Percentiles rank a stretch among this genome's conserved stretches.
These are phyloP conservation scores for Labroides dimidiatus DNA, from an alignment of 2,797 vertebrate genomes.

Conservation along the genomic window DNA sequence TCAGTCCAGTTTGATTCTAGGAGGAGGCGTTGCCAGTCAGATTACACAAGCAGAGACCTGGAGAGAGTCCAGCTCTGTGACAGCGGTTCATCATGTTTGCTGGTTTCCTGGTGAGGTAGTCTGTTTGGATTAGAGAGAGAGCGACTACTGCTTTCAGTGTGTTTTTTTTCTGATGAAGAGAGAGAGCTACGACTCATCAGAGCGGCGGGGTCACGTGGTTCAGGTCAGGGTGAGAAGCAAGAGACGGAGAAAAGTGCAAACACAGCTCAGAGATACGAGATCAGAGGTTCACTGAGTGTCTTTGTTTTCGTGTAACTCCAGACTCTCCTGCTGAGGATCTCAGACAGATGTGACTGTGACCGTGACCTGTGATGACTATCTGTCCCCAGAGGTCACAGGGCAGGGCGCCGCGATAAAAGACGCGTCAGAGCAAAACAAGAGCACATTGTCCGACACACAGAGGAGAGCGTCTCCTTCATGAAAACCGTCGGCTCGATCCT, in stretches of 20 bases:
- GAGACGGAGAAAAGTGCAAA: slow-evolving; percentile 28
- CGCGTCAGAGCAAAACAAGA: slow-evolving; percentile 42
- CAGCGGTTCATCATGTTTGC: slow-evolving; percentile 35
- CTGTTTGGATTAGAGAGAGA: slow-evolving; percentile 16
- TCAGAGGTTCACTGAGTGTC: slow-evolving; percentile 25
- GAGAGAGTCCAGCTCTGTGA: slow-evolving; percentile 40
- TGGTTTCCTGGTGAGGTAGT: slow-evolving; percentile 40
- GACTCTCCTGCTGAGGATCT: slow-evolving; percentile 46
- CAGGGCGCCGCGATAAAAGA: slow-evolving; percentile 61
- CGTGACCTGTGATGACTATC: slow-evolving; percentile 35
- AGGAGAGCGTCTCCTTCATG: slow-evolving; percentile 26
- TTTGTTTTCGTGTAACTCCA: slow-evolving; percentile 62
- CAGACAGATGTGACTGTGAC: slow-evolving; percentile 39
- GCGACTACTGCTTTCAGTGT: slow-evolving; percentile 26
- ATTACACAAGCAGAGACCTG: slow-evolving; percentile 31
- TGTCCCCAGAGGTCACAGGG: slow-evolving; percentile 65
- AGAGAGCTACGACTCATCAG: neutral
- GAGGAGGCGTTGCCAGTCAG: neutral
- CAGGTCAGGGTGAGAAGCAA: neutral
- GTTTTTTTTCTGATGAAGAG: slow-evolving; percentile 29
- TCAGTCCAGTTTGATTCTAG: slow-evolving; percentile 36
- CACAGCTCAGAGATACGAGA: slow-evolving; percentile 22
- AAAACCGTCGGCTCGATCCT: slow-evolving; percentile 49
- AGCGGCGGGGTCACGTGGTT: neutral
- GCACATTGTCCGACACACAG: slow-evolving; percentile 31